phyloP scores from a whole-genome alignment of 92 coral and sea anemone species.

The Bergia puertoricense region DNA sequence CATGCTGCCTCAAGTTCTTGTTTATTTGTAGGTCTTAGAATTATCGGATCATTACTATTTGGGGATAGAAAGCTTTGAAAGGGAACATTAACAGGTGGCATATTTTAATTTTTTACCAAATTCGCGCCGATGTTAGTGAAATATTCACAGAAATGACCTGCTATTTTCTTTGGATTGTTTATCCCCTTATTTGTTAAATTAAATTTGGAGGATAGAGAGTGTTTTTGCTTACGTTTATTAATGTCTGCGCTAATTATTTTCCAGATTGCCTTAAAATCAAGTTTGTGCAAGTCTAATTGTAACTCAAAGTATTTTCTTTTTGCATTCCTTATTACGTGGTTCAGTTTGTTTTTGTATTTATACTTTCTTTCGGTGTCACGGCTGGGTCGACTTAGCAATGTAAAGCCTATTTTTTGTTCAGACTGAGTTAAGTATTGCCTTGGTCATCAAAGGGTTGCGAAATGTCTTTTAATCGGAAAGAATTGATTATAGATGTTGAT shows the following conservation, averaged over 20 bases:
- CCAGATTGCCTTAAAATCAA: conserved; percentile 32
- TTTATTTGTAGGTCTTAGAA: conserved; percentile 13
- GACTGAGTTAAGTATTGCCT: conserved; percentile 26
- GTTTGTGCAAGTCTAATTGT: conserved; percentile 12
- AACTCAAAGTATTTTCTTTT: conserved; percentile 29
- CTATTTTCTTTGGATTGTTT: not conserved
- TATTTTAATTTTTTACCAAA: conserved; percentile 18
- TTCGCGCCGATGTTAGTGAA: conserved; percentile 43
- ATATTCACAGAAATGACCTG: conserved; percentile 14
- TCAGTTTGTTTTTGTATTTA: conserved; percentile 26
- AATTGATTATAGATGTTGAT: conserved; percentile 11
- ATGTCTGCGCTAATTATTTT: not conserved
- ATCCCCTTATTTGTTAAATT: not conserved
- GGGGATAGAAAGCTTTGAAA: not conserved
- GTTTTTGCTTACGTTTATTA: not conserved
- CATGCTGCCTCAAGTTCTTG: conserved; percentile 9
- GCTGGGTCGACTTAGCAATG: not conserved
- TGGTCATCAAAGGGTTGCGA: conserved; percentile 31
- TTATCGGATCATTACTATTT: not conserved
- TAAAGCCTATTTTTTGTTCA: conserved; percentile 28
- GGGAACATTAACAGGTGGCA: conserved; percentile 8
- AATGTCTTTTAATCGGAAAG: conserved; percentile 30
- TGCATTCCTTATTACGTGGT: conserved; percentile 12
- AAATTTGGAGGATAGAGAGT: not conserved
- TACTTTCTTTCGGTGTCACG: not conserved